Evolutionary conservation across 2,888 invertebrate species (phyloP), one percentile per base, ranked within the genome.

Genomic region (Sesia bembeciformis): DNA sequence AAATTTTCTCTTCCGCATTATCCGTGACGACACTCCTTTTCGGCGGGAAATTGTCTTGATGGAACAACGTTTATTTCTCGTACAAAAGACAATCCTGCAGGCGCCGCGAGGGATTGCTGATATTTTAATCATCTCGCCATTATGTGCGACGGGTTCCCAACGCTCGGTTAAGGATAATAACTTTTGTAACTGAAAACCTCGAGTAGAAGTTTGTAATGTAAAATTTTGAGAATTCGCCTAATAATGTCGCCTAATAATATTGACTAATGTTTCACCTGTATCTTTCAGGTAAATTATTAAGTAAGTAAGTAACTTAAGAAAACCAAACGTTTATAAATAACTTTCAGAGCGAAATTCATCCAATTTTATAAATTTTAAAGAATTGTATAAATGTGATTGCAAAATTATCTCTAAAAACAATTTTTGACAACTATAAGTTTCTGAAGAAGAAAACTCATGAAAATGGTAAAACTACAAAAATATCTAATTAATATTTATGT

Each of bases 41-140:
- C 65, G 60, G 58, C 61, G 55, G 64, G 63, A 70, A 69, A 73
- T 73, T 74, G 62, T 72, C 67, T 68, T 72, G 70, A 74, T 68
- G 68, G 64, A 60, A 60, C 63, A 63, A 64, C 68, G 67, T 65
- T 74, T 73, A 70, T 75, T 72, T 68, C 63, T 56, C 56, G 59
- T 59, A 64, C 62, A 68, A 66, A 68, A 70, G 67, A 70, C 68
- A 70, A 66, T 67, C 64, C 65, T 56, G 58, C 54, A 55, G 56
- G 51, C 38, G 59, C 63, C 62, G 50, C 63, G 52, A 60, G 67
- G 69, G 73, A 66, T 63, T 62, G 57, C 66, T 70, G 73, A 74
- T 76, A 69, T 75, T 76, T 75, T 73, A 76, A 77, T 76, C 74
- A 72, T 76, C 68, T 62, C 67, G 64, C 67, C 65, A 68, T 74